These are phyloP conservation scores for Todiramphus saurophagus DNA, from an alignment of 2,113 vertebrate genomes.

Conservation along the genomic window DNA sequence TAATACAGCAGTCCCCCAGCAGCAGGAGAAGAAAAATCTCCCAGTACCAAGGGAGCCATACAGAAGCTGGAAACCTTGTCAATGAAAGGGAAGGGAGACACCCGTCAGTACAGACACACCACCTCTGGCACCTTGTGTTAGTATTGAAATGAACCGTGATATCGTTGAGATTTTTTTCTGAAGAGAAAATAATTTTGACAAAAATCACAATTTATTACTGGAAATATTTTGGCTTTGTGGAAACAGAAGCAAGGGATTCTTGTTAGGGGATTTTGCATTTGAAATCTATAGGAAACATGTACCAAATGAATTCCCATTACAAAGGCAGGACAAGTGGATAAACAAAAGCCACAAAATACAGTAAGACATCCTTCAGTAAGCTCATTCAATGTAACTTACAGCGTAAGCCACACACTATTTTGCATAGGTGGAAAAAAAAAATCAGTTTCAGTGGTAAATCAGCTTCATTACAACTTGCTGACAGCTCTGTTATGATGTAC, in stretches of 20 bases:
- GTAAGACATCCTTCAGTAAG: neutral
- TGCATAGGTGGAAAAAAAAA: neutral
- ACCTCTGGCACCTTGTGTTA: neutral
- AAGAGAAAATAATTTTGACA: neutral
- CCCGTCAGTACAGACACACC: neutral
- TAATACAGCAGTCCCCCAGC: neutral
- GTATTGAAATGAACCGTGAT: neutral
- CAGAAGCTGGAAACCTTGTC: neutral
- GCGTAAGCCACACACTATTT: neutral
- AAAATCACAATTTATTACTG: neutral
- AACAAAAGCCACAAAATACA: neutral
- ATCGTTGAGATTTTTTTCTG: neutral
- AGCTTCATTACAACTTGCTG: neutral
- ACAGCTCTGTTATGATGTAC: neutral
- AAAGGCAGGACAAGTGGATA: neutral
- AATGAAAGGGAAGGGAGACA: neutral
- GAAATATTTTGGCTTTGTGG: neutral
- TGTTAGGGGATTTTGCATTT: neutral
- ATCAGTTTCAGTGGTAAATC: neutral
- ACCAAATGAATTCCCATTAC: slow-evolving; percentile 17
- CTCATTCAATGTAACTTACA: neutral
- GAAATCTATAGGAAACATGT: neutral
- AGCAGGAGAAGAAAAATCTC: neutral
- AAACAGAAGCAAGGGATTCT: neutral
- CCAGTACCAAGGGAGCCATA: neutral